A percentile compares a stretch with the other conserved stretches of the same genome.
Evolutionary conservation across 2,797 vertebrate genomes (phyloP).

Genomic region (Xerus rutilus): DNA sequence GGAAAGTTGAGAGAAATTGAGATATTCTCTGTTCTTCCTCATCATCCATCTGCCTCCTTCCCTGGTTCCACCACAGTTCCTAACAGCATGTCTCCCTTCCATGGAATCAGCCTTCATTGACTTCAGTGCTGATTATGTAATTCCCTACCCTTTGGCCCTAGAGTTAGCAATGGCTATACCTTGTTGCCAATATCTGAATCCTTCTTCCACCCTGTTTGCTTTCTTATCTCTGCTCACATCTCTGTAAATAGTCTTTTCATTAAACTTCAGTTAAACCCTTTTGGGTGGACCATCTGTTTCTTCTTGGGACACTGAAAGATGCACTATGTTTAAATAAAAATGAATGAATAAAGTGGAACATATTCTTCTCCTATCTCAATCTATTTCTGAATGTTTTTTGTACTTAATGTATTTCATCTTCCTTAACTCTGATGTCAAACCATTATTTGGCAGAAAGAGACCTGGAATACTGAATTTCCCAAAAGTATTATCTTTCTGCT

Average conservation of each 20-base stretch:
- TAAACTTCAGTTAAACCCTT: slow-evolving; percentile 24
- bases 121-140: neutral
- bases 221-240: no score
- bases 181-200: neutral
- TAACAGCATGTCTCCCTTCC: neutral
- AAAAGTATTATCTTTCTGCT: no score
- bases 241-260: neutral
- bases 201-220: neutral
- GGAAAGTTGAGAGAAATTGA: neutral
- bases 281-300: neutral
- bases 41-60: neutral
- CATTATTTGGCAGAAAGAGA: neutral
- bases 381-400: neutral
- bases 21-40: neutral
- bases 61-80: neutral
- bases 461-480: neutral
- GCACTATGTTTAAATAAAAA: slow-evolving; percentile 31
- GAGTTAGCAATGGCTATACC: neutral
- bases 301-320: neutral
- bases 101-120: neutral
- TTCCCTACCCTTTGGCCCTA: neutral
- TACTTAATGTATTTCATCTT: neutral
- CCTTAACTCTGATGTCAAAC: neutral
- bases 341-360: neutral
- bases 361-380: neutral